Evolutionary conservation across 2,113 vertebrate genomes (phyloP).

Genomic region (Salvelinus sp.): DNA sequence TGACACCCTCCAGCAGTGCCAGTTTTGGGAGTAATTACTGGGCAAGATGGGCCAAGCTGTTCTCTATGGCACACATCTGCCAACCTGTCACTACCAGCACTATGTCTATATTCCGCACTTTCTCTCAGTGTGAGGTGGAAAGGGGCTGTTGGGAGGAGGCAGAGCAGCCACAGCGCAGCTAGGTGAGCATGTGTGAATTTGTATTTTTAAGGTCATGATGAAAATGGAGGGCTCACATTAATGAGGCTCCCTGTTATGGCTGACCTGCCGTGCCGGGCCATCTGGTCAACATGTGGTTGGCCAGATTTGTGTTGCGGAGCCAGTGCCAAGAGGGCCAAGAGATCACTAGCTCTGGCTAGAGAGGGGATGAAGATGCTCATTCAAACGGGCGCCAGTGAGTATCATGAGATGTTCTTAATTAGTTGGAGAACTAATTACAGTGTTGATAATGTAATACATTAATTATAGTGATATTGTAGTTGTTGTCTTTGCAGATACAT

Average conservation of each 20-base stretch:
- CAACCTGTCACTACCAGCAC: constrained; percentile 17
- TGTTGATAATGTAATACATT: not conserved
- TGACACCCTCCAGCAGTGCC: constrained; percentile 26
- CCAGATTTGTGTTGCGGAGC: not conserved
- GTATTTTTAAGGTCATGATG: not conserved
- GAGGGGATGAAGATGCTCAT: not conserved
- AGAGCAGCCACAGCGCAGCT: not conserved
- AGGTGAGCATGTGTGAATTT: not conserved
- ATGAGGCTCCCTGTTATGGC: constrained; percentile 2
- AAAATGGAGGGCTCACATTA: constrained; percentile 1
- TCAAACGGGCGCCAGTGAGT: not conserved
- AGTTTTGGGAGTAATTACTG: constrained; percentile 41
- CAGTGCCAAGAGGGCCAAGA: not conserved
- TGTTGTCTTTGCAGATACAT: not conserved
- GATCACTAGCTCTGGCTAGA: not conserved
- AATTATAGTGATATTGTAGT: not conserved
- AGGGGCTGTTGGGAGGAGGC: not conserved
- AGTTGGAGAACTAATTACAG: constrained; percentile 1
- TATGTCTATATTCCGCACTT: not conserved
- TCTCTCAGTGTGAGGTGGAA: not conserved
- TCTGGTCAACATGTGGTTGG: constrained; percentile 28
- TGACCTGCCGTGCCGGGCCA: constrained; percentile 14
- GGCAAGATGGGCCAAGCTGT: constrained; percentile 38
- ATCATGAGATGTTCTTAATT: constrained; percentile 1
- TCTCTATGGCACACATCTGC: constrained; percentile 33